Evolutionary conservation across 64 coral and sea anemone genomes (phyloP).

Genomic region (Astreopora myriophthalma): DNA sequence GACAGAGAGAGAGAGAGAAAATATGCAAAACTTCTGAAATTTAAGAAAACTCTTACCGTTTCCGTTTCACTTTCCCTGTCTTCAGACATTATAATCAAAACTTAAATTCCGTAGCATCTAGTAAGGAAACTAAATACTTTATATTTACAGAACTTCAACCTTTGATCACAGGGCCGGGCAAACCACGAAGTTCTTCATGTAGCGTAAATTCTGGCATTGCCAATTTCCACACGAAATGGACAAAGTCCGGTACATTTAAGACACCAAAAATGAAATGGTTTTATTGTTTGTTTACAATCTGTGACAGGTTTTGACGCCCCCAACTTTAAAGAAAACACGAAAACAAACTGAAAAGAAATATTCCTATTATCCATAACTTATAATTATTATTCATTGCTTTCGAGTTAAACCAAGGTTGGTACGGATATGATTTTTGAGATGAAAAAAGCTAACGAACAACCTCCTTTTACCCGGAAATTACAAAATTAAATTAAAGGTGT

Average conservation of each 20-base stretch:
- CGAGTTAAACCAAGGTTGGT: too few species aligned
- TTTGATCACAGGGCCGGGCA: background rate
- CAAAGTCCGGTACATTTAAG: background rate
- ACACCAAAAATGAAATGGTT: background rate
- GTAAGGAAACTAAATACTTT: background rate
- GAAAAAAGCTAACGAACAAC: too few species aligned
- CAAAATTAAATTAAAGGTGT: background rate
- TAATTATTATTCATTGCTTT: slow-evolving; percentile 14
- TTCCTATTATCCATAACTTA: slow-evolving; percentile 2
- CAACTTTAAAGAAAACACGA: slow-evolving; percentile 11
- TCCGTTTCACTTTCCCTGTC: background rate
- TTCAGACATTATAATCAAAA: background rate
- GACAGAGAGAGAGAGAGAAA: too few species aligned
- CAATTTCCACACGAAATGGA: background rate
- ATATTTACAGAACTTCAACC: background rate
- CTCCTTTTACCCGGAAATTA: too few species aligned
- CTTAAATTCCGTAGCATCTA: background rate
- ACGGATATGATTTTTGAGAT: too few species aligned
- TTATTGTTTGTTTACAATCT: background rate
- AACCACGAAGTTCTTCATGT: background rate
- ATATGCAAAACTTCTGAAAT: too few species aligned
- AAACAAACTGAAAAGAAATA: background rate
- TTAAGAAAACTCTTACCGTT: background rate
- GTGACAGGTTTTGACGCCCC: slow-evolving; percentile 35
- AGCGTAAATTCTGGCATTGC: background rate